A percentile compares a stretch with the other conserved stretches of the same genome.
phyloP scores from a whole-genome alignment of 2,113 vertebrate genomes.

The Pomatostomus ruficeps region DNA sequence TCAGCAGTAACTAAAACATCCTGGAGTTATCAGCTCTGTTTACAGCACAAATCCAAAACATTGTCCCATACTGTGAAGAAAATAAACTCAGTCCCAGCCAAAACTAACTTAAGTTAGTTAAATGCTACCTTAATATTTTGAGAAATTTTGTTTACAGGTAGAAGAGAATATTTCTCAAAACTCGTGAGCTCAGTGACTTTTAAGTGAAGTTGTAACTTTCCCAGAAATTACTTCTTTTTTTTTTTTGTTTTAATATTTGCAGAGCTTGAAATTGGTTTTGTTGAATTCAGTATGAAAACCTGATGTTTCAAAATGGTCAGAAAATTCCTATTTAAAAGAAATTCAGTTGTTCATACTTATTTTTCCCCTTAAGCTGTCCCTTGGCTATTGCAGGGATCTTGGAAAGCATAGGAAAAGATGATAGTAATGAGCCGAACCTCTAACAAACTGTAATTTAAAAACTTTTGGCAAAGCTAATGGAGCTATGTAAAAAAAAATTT shows the following conservation, averaged over 20 bases:
- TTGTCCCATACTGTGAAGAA: neutral
- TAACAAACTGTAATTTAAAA: neutral
- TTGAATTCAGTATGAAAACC: neutral
- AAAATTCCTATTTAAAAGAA: neutral
- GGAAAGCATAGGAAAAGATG: neutral
- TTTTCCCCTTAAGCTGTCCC: neutral
- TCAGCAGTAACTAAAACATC: neutral
- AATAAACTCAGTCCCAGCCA: neutral
- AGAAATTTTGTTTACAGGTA: neutral
- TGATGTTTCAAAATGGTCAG: neutral
- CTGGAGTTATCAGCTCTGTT: neutral
- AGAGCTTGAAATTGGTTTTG: neutral
- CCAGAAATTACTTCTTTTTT: neutral
- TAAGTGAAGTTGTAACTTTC: neutral
- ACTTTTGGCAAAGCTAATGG: neutral
- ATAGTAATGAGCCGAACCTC: neutral
- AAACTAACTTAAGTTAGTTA: neutral
- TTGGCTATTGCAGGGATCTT: neutral
- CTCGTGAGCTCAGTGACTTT: neutral
- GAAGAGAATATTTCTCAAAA: neutral
- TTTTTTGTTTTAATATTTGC: neutral
- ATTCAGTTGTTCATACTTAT: neutral
- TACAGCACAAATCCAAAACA: neutral
- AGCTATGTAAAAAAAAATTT: neutral
- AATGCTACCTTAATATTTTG: neutral